Percentiles rank a stretch among this genome's conserved stretches.
phyloP scores from a whole-genome alignment of 2,113 vertebrate genomes.

The Jaculus jaculus region DNA sequence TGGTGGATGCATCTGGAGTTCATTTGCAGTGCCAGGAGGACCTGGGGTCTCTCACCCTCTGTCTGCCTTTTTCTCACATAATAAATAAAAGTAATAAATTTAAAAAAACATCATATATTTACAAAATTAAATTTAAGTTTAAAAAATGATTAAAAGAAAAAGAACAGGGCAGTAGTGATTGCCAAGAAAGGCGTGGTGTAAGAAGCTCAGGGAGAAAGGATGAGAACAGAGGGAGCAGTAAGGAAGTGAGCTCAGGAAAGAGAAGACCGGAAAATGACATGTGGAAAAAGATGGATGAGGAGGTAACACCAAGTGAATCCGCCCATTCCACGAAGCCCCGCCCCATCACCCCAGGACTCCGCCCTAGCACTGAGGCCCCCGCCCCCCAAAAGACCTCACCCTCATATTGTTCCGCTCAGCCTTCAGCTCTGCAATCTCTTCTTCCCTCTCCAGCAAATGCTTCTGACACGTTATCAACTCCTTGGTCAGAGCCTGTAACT shows the following conservation, averaged over 20 bases:
- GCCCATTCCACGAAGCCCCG: not conserved
- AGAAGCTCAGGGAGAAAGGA: not conserved
- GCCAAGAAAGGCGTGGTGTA: no score
- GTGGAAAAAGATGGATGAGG: not conserved
- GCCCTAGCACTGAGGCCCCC: not conserved
- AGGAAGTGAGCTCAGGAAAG: not conserved
- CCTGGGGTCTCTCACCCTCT: no score
- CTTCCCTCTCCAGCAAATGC: slow-evolving; percentile 94
- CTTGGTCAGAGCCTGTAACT: slow-evolving; percentile 95
- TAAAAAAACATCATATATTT: no score
- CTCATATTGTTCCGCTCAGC: slow-evolving; percentile 95
- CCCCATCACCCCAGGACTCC: no score
- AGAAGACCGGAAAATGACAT: not conserved
- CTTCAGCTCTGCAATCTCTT: slow-evolving; percentile 95
- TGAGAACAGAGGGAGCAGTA: not conserved
- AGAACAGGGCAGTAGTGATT: no score
- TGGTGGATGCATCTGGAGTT: no score
- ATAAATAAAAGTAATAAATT: no score
- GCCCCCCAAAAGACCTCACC: slow-evolving; percentile 83
- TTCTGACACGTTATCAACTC: slow-evolving; percentile 94
- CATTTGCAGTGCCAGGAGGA: no score
- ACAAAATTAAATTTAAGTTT: no score
- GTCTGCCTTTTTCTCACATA: no score
- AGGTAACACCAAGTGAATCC: not conserved
- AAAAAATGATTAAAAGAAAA: no score